Conservation (phyloP, 2,888 invertebrate genomes). For the Philereme vetulata region DNA sequence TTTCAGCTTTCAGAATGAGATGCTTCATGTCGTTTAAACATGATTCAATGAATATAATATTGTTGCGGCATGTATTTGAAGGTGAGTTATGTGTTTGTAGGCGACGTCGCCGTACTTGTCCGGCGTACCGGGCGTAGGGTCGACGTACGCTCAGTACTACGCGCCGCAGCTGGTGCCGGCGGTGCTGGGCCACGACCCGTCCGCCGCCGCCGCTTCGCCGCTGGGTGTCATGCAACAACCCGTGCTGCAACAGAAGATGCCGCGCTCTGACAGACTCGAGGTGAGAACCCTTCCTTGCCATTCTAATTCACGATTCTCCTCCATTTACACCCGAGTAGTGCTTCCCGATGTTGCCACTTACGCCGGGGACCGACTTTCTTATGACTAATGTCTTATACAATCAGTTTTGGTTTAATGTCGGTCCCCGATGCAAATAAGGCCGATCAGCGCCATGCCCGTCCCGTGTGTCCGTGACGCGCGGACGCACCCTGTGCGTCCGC, state of each 20-base stretch:
- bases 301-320: constrained; percentile 32
- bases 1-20: constrained; percentile 23
- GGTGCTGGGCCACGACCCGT: constrained; percentile 94
- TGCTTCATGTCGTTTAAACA: constrained; percentile 8
- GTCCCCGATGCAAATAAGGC: constrained; percentile 63
- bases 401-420: constrained; percentile 44
- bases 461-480: constrained; percentile 67
- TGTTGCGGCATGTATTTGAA: constrained; percentile 10
- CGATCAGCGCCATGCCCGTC: constrained; percentile 61
- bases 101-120: constrained; percentile 96
- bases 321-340: constrained; percentile 60
- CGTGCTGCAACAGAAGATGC: constrained; percentile 96
- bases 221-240: constrained; percentile 94
- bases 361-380: constrained; percentile 62
- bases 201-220: constrained; percentile 89
- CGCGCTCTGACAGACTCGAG: constrained; percentile 97
- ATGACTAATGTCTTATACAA: not conserved
- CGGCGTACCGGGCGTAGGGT: constrained; percentile 94
- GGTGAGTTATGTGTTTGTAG: constrained; percentile 72
- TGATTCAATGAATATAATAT: constrained; percentile 5
- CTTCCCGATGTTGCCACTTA: constrained; percentile 66
- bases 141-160: constrained; percentile 96
- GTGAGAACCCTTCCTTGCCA: constrained; percentile 84
- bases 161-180: constrained; percentile 95
- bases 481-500: constrained; percentile 59